Percentiles rank a stretch among this genome's conserved stretches.
Conservation (phyloP, 2,113 vertebrate genomes). For the Datnioides undecimradiatus region DNA sequence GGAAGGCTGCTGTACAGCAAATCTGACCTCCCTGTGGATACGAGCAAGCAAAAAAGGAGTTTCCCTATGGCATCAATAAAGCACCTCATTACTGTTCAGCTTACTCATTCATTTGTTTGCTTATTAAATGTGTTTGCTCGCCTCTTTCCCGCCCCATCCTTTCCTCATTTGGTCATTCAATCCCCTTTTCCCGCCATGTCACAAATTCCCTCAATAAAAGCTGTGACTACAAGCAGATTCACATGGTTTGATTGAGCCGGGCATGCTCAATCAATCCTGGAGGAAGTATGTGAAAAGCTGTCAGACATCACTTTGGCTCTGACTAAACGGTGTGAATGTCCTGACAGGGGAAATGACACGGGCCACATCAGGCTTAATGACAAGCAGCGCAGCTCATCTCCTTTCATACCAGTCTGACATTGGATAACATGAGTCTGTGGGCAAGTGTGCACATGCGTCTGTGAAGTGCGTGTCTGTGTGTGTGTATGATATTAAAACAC, state of each 20-base stretch:
- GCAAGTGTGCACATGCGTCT: conserved; percentile 19
- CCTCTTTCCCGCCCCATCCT: conserved; percentile 52
- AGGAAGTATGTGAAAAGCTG: conserved; percentile 75
- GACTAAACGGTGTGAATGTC: conserved; percentile 83
- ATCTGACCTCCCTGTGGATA: conserved; percentile 77
- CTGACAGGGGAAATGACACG: conserved; percentile 82
- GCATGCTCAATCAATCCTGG: conserved; percentile 77
- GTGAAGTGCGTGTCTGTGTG: conserved; percentile 7
- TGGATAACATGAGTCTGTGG: conserved; percentile 62
- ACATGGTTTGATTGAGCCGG: conserved; percentile 68
- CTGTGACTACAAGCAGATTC: conserved; percentile 64
- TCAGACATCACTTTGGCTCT: conserved; percentile 81
- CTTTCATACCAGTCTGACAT: conserved; percentile 68
- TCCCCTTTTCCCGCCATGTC: conserved; percentile 49
- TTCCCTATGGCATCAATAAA: conserved; percentile 80
- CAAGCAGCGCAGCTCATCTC: conserved; percentile 76
- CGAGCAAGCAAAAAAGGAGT: conserved; percentile 78
- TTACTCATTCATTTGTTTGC: conserved; percentile 78
- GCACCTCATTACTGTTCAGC: conserved; percentile 80
- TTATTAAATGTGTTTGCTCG: conserved; percentile 76
- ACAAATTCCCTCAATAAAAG: conserved; percentile 55
- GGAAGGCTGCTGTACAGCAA: conserved; percentile 75
- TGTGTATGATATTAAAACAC: conserved; percentile 38
- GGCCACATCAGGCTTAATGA: conserved; percentile 82
- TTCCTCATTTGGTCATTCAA: conserved; percentile 41